phyloP scores from a whole-genome alignment of 2,888 invertebrate genomes.

The Drosophila histrio region DNA sequence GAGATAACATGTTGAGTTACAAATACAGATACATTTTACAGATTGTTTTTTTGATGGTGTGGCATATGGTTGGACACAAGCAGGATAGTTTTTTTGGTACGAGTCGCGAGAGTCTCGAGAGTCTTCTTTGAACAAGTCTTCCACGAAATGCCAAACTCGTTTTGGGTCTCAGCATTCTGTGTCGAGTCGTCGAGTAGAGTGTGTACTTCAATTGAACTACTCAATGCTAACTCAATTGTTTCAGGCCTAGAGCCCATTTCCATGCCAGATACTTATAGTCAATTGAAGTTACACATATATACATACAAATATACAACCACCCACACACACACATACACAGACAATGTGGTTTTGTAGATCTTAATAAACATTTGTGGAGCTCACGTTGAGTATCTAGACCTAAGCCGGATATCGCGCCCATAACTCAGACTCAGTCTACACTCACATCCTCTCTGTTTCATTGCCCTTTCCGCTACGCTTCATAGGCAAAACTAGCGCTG shows the following conservation, averaged over 20 bases:
- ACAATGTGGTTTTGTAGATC: constrained; percentile 38
- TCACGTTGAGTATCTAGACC: constrained; percentile 28
- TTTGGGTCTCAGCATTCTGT: constrained; percentile 66
- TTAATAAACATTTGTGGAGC: constrained; percentile 58
- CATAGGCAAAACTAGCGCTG: constrained; percentile 2
- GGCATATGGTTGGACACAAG: constrained; percentile 43
- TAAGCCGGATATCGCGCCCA: constrained; percentile 68
- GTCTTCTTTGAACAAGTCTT: constrained; percentile 50
- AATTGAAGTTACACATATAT: constrained; percentile 51
- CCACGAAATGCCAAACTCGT: constrained; percentile 70
- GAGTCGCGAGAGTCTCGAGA: constrained; percentile 5
- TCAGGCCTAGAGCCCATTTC: constrained; percentile 64
- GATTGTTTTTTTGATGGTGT: constrained; percentile 38
- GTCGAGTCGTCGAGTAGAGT: constrained; percentile 57
- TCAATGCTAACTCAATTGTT: constrained; percentile 77
- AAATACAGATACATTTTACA: constrained; percentile 45
- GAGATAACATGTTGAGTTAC: constrained; percentile 33
- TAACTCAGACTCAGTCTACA: constrained; percentile 50
- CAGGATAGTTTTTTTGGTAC: constrained; percentile 38
- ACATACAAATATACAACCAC: too few relatives aligned
- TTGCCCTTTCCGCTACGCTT: background rate
- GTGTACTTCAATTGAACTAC: constrained; percentile 73
- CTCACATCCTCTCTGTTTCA: constrained; percentile 70
- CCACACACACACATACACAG: background rate
- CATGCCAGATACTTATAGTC: constrained; percentile 55